Evolutionary conservation across 2,797 vertebrate species (phyloP).

Genomic region (Otolemur crassicaudatus): DNA sequence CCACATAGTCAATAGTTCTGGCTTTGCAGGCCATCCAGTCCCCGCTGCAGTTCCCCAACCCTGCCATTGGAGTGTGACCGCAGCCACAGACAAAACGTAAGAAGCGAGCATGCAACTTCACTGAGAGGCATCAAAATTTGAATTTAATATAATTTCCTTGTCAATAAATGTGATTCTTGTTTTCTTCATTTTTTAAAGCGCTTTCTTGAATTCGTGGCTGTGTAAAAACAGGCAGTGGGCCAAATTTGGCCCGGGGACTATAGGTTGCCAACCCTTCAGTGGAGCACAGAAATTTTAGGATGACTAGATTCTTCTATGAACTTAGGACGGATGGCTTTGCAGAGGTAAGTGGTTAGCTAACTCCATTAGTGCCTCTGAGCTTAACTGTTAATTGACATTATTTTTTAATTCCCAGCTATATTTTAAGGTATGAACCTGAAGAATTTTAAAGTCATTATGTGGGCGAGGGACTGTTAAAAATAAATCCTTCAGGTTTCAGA

Average conservation of each 20-base stretch:
- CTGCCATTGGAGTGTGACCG: background rate
- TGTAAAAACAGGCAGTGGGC: background rate
- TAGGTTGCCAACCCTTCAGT: background rate
- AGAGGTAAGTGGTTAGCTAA: slow-evolving; percentile 84
- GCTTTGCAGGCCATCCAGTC: background rate
- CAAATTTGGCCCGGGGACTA: background rate
- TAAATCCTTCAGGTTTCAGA: slow-evolving; percentile 89
- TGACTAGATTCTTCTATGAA: slow-evolving; percentile 75
- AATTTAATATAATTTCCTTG: slow-evolving; percentile 44
- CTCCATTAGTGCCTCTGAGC: slow-evolving; percentile 89
- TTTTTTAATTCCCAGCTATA: slow-evolving; percentile 90
- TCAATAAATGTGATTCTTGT: background rate
- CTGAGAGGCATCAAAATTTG: slow-evolving; percentile 21
- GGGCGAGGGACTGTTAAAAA: slow-evolving; percentile 89
- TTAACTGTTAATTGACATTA: slow-evolving; percentile 91
- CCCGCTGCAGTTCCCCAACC: background rate
- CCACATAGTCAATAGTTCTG: background rate
- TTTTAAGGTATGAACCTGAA: slow-evolving; percentile 92
- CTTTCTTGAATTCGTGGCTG: background rate
- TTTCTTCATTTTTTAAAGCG: slow-evolving; percentile 54
- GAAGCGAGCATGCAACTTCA: background rate
- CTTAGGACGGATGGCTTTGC: slow-evolving; percentile 80
- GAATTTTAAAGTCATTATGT: slow-evolving; percentile 91
- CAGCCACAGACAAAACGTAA: background rate
- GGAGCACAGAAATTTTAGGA: slow-evolving; percentile 52